Conservation (phyloP, 2,797 vertebrate species). For the Enteromius treurensis region DNA sequence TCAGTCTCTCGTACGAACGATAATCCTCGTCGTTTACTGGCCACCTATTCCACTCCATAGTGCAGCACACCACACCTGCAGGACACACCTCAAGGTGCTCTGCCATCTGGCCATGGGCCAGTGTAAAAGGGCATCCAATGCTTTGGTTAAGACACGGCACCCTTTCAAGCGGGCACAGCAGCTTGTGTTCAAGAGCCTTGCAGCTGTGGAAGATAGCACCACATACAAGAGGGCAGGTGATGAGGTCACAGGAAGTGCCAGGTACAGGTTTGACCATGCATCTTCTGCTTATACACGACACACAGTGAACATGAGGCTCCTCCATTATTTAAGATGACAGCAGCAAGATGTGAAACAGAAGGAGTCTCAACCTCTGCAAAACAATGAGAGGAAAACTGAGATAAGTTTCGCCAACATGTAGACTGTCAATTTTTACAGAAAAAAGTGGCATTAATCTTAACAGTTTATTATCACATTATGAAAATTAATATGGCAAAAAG, state of each 20-base stretch:
- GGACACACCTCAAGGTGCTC: conserved; percentile 95
- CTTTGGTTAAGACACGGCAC: conserved; percentile 92
- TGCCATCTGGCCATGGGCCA: conserved; percentile 89
- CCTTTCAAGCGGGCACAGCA: conserved; percentile 90
- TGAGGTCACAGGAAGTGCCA: conserved; percentile 88
- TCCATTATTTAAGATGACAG: conserved; percentile 46
- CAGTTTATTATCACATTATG: neutral
- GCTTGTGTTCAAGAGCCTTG: conserved; percentile 90
- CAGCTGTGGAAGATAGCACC: conserved; percentile 95
- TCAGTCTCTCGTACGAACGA: conserved; percentile 92
- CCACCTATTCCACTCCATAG: conserved; percentile 99
- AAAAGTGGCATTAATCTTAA: neutral
- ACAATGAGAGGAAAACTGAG: neutral
- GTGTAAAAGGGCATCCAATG: conserved; percentile 89
- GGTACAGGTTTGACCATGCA: conserved; percentile 87
- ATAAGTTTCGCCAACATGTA: conserved; percentile 4
- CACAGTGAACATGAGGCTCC: conserved; percentile 86
- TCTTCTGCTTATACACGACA: conserved; percentile 89
- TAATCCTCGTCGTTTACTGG: conserved; percentile 93
- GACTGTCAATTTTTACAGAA: neutral
- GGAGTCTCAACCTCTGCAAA: conserved; percentile 43
- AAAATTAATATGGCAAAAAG: neutral
- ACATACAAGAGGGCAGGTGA: conserved; percentile 87
- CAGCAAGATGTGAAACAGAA: conserved; percentile 1
- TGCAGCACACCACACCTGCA: conserved; percentile 97